Percentiles rank a stretch among this genome's conserved stretches.
Evolutionary conservation across 2,113 vertebrate genomes (phyloP).

Genomic region (rabbit (Oryctolagus cuniculus)): DNA sequence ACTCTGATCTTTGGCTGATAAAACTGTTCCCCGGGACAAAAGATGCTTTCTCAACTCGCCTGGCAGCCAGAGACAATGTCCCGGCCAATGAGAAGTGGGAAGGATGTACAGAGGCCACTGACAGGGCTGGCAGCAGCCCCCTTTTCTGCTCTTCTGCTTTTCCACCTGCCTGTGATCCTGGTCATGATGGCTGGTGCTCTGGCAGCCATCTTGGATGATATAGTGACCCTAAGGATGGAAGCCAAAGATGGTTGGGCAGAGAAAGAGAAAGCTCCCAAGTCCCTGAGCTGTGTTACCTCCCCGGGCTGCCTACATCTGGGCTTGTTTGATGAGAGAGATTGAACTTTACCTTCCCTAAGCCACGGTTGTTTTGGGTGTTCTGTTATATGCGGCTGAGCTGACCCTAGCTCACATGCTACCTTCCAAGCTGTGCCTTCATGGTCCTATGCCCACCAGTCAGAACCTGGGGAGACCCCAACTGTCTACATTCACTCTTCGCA

Average conservation of each 20-base stretch:
- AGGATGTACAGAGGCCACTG: background rate
- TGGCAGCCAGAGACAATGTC: background rate
- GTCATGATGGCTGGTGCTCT: background rate
- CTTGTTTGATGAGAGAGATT: background rate
- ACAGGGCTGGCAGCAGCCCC: background rate
- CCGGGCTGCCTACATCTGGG: background rate
- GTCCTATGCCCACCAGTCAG: no score
- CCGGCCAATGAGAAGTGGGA: background rate
- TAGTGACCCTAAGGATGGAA: background rate
- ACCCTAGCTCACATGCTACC: background rate
- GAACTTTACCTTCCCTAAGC: background rate
- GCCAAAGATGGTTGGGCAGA: background rate
- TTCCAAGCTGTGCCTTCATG: background rate
- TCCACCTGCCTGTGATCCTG: background rate
- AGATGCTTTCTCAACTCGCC: background rate
- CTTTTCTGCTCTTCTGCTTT: background rate
- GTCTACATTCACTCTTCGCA: background rate
- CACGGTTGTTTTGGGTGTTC: background rate
- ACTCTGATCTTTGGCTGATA: background rate
- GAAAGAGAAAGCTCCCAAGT: background rate
- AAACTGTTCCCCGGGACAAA: background rate
- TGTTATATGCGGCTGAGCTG: background rate
- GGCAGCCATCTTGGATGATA: background rate
- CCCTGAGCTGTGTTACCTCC: background rate
- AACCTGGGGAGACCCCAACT: background rate